Base-by-base conservation (phyloP, 2,113 vertebrate species). In the Lasiurus borealis region DNA sequence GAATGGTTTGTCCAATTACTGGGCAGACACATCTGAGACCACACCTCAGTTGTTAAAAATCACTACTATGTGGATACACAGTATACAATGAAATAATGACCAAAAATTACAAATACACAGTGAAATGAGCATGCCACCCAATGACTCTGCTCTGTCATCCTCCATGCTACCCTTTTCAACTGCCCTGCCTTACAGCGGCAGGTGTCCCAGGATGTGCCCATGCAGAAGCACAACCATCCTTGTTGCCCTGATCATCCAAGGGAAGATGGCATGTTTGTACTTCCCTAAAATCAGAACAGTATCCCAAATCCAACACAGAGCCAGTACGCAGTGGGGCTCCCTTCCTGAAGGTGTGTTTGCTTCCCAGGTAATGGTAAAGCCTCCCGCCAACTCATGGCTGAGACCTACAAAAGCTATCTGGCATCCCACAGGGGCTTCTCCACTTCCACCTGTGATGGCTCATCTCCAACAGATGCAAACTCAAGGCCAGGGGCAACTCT, bases 201-300 rank as follows among this genome's bases (percentile, higher is more conserved):
- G 59, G 77, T 69, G 8, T 83, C 76, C 89, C 31, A 44, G 59
- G 29, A 19, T 2, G 3, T 3, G 4, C 12, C 62, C 40, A 18
- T 6, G 11, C 3, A 15, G 78, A 89, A 23, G 83, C 62, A 80
- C 34, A 52, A 19, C 40, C 83, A 23, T 59, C 46, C 62, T 3
- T 21, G 3, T 6, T 29, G 27, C 34, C 75, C n/a, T 31, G 19
- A 7, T 19, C 19, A 19, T 36, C 71, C 31, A 29, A 2, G 6
- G 36, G n/a, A 81, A 59, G 34, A 62, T 2, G 11, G 52, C 1
- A 15, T 1, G 0, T 10, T 4, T 11, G 8, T 54, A 36, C 36
- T 75, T 83, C 76, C 76, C 85, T n/a, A 50, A 72, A 27, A 68
- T 0, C 6, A 2, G n/a, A 64, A 73, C 29, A 66, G 81, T 76